Percentiles rank a stretch among this genome's conserved stretches.
phyloP scores from a whole-genome alignment of 2,113 vertebrate genomes.

The Triplophysa rosa region DNA sequence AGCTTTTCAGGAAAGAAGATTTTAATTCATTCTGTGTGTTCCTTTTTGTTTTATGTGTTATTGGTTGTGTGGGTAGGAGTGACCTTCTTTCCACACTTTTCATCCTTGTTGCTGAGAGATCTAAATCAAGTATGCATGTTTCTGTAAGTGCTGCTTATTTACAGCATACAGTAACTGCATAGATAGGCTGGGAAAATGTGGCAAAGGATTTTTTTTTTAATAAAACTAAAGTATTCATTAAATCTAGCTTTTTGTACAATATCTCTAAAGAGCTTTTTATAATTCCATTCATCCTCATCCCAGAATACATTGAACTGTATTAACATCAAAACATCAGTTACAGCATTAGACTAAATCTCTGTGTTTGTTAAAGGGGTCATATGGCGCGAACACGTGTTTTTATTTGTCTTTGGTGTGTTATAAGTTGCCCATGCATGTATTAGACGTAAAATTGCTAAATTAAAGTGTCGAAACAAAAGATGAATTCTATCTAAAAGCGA shows the following conservation, averaged over 20 bases:
- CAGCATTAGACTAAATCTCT: too few species aligned
- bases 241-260: not conserved
- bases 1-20: too few species aligned
- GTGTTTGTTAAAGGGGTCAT: too few species aligned
- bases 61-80: not conserved
- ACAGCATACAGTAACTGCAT: not conserved
- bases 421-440: too few species aligned
- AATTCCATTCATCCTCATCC: too few species aligned
- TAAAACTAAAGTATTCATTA: not conserved
- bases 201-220: not conserved
- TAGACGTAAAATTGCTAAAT: too few species aligned
- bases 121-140: slow-evolving; percentile 1
- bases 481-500: too few species aligned
- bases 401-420: too few species aligned
- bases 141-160: not conserved
- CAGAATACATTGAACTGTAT: too few species aligned
- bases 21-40: not conserved
- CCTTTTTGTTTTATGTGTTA: not conserved
- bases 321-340: too few species aligned
- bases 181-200: not conserved
- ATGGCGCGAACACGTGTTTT: too few species aligned
- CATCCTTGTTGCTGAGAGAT: slow-evolving; percentile 26
- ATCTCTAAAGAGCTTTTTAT: not conserved
- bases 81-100: slow-evolving; percentile 22
- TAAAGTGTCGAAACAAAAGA: too few species aligned